Evolutionary conservation across 2,888 invertebrate species (phyloP).

Genomic region (Cistogaster globosa): DNA sequence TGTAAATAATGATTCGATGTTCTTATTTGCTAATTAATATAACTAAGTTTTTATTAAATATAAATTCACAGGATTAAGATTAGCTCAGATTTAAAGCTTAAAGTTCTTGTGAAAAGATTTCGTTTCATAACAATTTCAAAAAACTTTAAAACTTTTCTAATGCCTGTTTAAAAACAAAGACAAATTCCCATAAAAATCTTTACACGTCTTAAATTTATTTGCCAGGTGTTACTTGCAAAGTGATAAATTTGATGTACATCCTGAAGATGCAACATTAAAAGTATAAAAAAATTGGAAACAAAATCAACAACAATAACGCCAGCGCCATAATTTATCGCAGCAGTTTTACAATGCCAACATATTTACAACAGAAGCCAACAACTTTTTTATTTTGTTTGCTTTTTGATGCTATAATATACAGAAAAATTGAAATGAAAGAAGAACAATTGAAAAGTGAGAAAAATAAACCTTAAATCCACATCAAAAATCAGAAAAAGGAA

Average conservation of each 20-base stretch:
- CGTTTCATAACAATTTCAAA: not conserved
- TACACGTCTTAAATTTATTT: conserved; percentile 27
- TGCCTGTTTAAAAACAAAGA: not conserved
- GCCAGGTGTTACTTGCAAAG: conserved; percentile 43
- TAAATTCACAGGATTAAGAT: no score
- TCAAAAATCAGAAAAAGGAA: conserved; percentile 16
- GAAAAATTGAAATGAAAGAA: conserved; percentile 32
- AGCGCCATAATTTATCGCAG: conserved; percentile 13
- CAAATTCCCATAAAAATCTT: not conserved
- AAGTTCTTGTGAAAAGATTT: not conserved
- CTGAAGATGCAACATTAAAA: conserved; percentile 36
- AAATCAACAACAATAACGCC: conserved; percentile 42
- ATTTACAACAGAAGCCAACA: conserved; percentile 39
- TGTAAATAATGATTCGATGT: no score
- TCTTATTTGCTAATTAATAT: no score
- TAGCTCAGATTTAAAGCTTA: no score
- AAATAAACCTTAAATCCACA: conserved; percentile 43
- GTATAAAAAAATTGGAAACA: conserved; percentile 49
- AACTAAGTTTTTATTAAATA: no score
- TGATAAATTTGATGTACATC: conserved; percentile 40
- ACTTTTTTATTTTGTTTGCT: not conserved
- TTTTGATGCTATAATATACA: not conserved
- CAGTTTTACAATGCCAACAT: conserved; percentile 3
- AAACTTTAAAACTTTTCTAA: not conserved
- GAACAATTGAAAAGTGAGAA: conserved; percentile 3